Evolutionary conservation across 2,113 vertebrate genomes (phyloP), one percentile per base, ranked within the genome.

Genomic region (Parotia lawesii): DNA sequence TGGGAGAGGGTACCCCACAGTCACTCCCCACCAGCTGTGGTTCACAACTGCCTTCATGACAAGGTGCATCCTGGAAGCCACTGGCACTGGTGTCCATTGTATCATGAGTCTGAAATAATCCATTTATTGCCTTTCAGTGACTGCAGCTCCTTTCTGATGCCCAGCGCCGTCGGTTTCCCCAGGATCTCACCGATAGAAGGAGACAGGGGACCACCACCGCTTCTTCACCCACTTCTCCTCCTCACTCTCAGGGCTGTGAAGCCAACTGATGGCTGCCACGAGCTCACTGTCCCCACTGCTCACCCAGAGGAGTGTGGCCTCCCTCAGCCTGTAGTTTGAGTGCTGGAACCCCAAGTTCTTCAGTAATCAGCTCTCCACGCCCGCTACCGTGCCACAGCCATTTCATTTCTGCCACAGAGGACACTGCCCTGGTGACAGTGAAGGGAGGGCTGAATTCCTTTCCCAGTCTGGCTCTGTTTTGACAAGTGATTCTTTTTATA

Each of bases 401-500:
- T 33, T 56, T 57, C 6, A 0, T 35, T 84, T 79, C 50, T 37
- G 60, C 66, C 48, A 25, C 73, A 74, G 64, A 80, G 83, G 72
- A 85, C 85, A 37, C 69, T 7, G 5, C 35, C 70, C 37, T 19
- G 12, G 42, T 82, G 87, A 87, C 89, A 94, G 23, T 8, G 66
- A 53, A 61, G 66, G 62, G 70, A 91, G 47, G 58, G 50, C 45
- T 71, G 85, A 89, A 87, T 87, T 89, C 77, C 81, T 85, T 50
- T 94, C 89, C 74, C 81, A 89, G 77, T 56, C 84, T 12, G 6
- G 87, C 61, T 71, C 50, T 94, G 93, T 95, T 95, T 89, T 82
- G 94, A 89, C 85, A 79, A 94, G 81, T 73, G 74, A 87, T 89
- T 69, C 57, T 91, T 89, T 94, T 54, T 53, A 65, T 69, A 95